A percentile compares a stretch with the other conserved stretches of the same genome.
phyloP scores from a whole-genome alignment of 2,113 vertebrate species.

The Odontophorus gujanensis region DNA sequence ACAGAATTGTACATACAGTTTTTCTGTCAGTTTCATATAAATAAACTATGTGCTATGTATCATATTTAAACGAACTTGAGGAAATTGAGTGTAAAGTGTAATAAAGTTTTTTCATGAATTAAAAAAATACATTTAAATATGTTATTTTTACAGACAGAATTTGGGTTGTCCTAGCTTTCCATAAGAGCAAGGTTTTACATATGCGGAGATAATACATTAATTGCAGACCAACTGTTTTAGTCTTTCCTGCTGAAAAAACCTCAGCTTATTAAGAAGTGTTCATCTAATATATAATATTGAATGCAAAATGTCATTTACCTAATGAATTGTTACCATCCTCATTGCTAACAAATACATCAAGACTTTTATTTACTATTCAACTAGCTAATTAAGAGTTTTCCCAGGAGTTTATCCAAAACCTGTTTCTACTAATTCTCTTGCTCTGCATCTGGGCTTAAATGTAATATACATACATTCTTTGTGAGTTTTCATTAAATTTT shows the following conservation, averaged over 20 bases:
- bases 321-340: not conserved
- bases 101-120: not conserved
- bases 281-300: not conserved
- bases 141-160: not conserved
- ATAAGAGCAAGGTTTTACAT: not conserved
- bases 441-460: not conserved
- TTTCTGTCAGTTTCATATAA: not conserved
- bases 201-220: not conserved
- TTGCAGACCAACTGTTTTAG: not conserved
- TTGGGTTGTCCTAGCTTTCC: not conserved
- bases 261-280: not conserved
- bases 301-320: constrained; percentile 54
- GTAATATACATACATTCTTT: not conserved
- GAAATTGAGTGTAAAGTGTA: not conserved
- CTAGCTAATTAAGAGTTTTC: not conserved
- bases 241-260: constrained; percentile 3
- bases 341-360: not conserved
- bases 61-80: not conserved
- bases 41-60: not conserved
- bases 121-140: not conserved
- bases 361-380: not conserved
- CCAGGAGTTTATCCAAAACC: not conserved
- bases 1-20: not conserved
- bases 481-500: not conserved
- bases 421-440: not conserved